Conservation (phyloP, 1,140 invertebrate species). For the Rhopalosiphum padi region DNA sequence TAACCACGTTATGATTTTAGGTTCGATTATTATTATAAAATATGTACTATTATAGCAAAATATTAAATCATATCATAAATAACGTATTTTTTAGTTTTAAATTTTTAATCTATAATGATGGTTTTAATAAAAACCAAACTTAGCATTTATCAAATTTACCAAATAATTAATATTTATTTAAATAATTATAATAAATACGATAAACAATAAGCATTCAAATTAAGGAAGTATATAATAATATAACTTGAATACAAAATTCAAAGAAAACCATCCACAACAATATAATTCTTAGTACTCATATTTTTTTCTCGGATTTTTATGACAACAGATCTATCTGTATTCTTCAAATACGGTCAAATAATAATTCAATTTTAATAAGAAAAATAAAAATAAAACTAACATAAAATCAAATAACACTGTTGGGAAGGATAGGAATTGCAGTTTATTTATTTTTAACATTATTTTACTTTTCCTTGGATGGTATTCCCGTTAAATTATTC, state of each 20-base stretch:
- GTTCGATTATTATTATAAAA: background rate
- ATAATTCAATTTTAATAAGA: background rate
- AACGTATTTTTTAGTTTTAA: background rate
- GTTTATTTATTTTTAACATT: background rate
- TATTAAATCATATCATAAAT: background rate
- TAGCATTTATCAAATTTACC: too few relatives aligned
- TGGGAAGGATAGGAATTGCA: background rate
- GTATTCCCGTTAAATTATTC: constrained; percentile 35
- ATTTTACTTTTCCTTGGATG: background rate
- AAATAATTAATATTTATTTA: too few relatives aligned
- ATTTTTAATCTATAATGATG: background rate
- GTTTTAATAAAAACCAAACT: background rate
- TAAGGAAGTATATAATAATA: background rate
- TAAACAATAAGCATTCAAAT: background rate
- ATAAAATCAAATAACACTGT: background rate
- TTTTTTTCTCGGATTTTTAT: background rate
- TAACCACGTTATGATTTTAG: background rate
- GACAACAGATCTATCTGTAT: background rate
- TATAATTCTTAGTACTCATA: background rate
- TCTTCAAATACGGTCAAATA: background rate
- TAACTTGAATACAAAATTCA: background rate
- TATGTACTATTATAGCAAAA: background rate
- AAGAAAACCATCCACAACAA: background rate
- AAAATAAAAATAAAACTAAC: background rate
- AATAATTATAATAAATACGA: background rate